Evolutionary conservation across 2,113 vertebrate species (phyloP).

Genomic region (Crotalus helleri): DNA sequence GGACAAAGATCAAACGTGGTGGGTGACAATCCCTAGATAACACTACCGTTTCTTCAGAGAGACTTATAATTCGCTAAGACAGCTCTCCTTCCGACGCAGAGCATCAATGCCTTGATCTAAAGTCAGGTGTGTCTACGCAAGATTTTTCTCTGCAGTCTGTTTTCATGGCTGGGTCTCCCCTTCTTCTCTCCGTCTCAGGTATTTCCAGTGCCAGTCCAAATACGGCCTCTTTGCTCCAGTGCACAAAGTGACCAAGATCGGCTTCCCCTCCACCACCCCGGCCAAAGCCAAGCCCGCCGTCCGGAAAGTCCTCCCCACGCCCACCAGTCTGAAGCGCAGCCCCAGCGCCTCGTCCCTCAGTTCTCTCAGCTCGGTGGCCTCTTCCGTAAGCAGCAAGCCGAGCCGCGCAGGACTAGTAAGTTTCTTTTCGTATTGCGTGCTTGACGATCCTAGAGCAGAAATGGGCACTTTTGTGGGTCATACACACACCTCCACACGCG

Average conservation of each 20-base stretch:
- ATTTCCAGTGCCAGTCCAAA: slow-evolving; percentile 96
- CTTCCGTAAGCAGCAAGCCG: slow-evolving; percentile 93
- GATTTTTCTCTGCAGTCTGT: neutral
- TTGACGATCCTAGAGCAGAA: neutral
- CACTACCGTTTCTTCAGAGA: neutral
- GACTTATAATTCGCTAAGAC: neutral
- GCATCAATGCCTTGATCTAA: too few relatives aligned
- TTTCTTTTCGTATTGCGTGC: slow-evolving; percentile 50
- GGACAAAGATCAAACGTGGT: neutral
- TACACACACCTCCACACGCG: neutral
- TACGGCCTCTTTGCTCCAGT: slow-evolving; percentile 97
- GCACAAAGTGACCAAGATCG: slow-evolving; percentile 96
- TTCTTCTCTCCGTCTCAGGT: slow-evolving; percentile 67
- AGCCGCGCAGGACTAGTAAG: slow-evolving; percentile 96
- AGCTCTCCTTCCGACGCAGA: neutral
- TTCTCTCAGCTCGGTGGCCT: slow-evolving; percentile 93
- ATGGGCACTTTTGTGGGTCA: neutral
- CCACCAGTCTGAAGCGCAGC: slow-evolving; percentile 85
- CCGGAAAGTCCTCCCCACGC: slow-evolving; percentile 79
- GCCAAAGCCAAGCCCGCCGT: slow-evolving; percentile 90
- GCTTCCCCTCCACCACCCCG: slow-evolving; percentile 94
- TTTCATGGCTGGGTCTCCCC: neutral
- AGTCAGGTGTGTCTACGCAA: too few relatives aligned
- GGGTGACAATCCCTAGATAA: too few relatives aligned
- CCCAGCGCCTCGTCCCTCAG: slow-evolving; percentile 95